Base-by-base conservation (phyloP, 2,888 invertebrate genomes). In the Xanthorhoe designata region DNA sequence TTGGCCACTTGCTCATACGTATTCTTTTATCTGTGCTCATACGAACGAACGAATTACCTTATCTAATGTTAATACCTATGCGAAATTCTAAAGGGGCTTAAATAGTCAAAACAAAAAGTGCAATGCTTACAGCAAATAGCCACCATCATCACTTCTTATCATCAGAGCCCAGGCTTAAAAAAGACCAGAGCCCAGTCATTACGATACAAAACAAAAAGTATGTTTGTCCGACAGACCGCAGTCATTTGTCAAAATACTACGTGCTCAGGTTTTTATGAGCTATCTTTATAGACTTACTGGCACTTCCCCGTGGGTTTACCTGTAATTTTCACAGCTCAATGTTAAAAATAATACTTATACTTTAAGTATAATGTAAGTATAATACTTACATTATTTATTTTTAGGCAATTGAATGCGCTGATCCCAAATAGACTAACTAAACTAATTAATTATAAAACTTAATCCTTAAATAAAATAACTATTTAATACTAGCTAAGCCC, bases 281-380 rank as follows among this genome's bases (percentile, higher is more conserved):
- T 42, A 13, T 13, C 38, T 42, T 42, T 42, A 42, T 42, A 13
- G 38, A 13, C 38, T 13, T 13, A 42, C 13, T 42, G 13, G 13
- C 35, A 9, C 10, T 10, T 13, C 9, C 35, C 35, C 1, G 54
- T 51, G 47, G 66, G 29, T 18, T 42, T 17, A 35, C 47, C 57
- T 53, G 3, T 13, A 4, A 5, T 42, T 38, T 38, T 10, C 8
- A 42, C 13, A 32, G 6, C 6, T 32, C 5, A 5, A n/a, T n/a
- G n/a, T n/a, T n/a, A n/a, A n/a, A n/a, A n/a, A n/a, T n/a, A n/a
- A n/a, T n/a, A n/a, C n/a, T n/a, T n/a, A n/a, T n/a, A n/a, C n/a
- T n/a, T n/a, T n/a, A n/a, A n/a, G n/a, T n/a, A n/a, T n/a, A n/a
- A n/a, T n/a, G n/a, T n/a, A n/a, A n/a, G n/a, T n/a, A n/a, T n/a